A percentile compares a stretch with the other conserved stretches of the same genome.
These are phyloP conservation scores for Troglohyphantes excavatus DNA, from an alignment of 2,888 invertebrate species.

Conservation along the genomic window DNA sequence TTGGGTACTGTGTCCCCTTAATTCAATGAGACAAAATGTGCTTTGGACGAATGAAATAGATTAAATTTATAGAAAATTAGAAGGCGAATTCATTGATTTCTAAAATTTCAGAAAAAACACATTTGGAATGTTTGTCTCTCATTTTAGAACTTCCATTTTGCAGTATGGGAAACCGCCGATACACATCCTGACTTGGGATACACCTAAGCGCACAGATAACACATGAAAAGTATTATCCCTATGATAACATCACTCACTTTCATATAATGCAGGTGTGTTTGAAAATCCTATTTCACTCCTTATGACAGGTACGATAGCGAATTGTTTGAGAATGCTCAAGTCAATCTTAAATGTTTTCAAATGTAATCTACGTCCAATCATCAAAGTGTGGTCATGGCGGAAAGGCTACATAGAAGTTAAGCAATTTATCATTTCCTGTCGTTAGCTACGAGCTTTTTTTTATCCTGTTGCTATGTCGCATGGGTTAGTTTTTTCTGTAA, in stretches of 20 bases:
- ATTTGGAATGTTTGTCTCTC: too few species aligned
- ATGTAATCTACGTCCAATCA: background rate
- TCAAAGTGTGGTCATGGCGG: background rate
- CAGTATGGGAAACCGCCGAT: too few species aligned
- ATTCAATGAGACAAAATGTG: too few species aligned
- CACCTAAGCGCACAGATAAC: background rate
- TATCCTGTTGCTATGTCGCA: conserved; percentile 5
- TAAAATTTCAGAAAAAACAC: too few species aligned
- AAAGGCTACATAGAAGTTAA: background rate
- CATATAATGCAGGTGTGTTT: background rate
- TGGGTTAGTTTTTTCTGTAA: too few species aligned
- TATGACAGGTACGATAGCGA: background rate
- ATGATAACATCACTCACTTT: background rate
- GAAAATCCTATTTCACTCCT: background rate
- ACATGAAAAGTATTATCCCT: background rate
- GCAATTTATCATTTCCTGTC: conserved; percentile 49
- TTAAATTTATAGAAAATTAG: too few species aligned
- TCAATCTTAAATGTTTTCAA: background rate
- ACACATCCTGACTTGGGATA: too few species aligned
- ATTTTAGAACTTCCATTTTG: too few species aligned
- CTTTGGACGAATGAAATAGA: too few species aligned
- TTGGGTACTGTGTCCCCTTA: too few species aligned
- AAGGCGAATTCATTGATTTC: too few species aligned
- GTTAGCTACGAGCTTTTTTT: background rate
- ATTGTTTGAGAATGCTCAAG: background rate